These are phyloP conservation scores for Trypoxylon attenuatum DNA, from an alignment of 2,888 invertebrate genomes.

Conservation along the genomic window DNA sequence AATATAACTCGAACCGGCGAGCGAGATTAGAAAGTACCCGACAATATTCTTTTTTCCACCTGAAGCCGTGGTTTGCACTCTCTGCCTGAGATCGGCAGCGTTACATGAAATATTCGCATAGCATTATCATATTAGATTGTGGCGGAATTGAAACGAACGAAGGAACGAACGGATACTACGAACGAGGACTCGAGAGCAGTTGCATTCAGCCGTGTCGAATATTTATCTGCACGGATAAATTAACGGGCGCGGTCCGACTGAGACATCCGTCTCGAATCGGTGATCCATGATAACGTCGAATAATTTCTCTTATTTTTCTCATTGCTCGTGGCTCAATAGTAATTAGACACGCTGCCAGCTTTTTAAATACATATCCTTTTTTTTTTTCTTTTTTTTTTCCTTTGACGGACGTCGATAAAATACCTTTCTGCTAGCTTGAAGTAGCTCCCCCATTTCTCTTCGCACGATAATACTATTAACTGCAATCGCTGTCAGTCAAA, in stretches of 20 bases:
- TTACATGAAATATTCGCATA: slow-evolving; percentile 29
- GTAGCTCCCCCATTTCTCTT: too few relatives aligned
- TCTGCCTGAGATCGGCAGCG: slow-evolving; percentile 3
- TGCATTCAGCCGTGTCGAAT: slow-evolving; percentile 14
- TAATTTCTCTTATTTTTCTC: slow-evolving; percentile 21
- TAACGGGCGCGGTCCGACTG: slow-evolving; percentile 28
- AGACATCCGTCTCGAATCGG: slow-evolving; percentile 30
- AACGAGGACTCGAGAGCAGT: not conserved
- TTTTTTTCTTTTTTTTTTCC: not conserved
- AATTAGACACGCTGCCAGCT: not conserved
- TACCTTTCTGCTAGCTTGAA: too few relatives aligned
- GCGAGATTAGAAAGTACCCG: slow-evolving; percentile 34
- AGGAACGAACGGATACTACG: slow-evolving; percentile 15
- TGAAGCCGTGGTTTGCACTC: not conserved
- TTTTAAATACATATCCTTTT: not conserved
- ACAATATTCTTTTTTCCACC: slow-evolving; percentile 6
- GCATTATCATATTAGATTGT: slow-evolving; percentile 31
- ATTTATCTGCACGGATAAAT: slow-evolving; percentile 28
- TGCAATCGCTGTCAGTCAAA: too few relatives aligned
- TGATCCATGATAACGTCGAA: slow-evolving; percentile 23
- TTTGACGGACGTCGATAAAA: not conserved
- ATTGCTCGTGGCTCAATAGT: not conserved
- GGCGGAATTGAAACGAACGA: slow-evolving; percentile 21
- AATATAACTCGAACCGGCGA: slow-evolving; percentile 7
- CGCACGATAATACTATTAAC: too few relatives aligned